Evolutionary conservation across 2,797 vertebrate genomes (phyloP), one percentile per base, ranked within the genome.

Genomic region (Acipenser ruthenus): DNA sequence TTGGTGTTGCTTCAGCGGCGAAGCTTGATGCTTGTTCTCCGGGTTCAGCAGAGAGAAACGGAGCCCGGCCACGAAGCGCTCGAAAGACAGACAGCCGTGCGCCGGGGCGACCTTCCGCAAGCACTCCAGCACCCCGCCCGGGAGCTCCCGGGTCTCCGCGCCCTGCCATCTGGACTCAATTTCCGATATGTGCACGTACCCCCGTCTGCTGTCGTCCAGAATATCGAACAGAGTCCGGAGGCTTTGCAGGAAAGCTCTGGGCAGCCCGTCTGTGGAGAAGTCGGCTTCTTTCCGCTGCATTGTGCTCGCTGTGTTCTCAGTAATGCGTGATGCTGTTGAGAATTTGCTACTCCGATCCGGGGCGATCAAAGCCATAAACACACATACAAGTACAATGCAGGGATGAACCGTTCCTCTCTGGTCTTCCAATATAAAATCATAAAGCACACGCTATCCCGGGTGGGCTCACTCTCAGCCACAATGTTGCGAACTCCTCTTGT

Each of bases 161-260:
- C 93, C 93, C 68, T 86, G 88, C 95, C 96, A 98, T 62, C 95
- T 94, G 63, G 88, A 92, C 84, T 98, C 94, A 61, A 98, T 98
- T 87, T 98, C 96, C n/a, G 88, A 89, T 1, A 98, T 88, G 78
- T 96, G 96, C 47, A 98, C 92, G 52, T 83, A 94, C 0, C 96
- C 96, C 6, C 92, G 83, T 8, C 87, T 87, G 2, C 81, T 82
- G 63, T 98, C 96, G 72, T 98, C 95, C 77, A 98, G 78, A 68
- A 98, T 96, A 75, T 98, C 95, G 81, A 96, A 98, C 1, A 98
- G 88, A 0, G 96, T 94, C 71, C 93, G 89, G 69, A 98, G 75
- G 71, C 95, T 97, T 77, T 91, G 93, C 59, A 98, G 78, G 70
- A 98, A 98, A 1, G 87, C 94, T 75, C 87, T 88, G 0, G 96